Percentiles rank a stretch among this genome's conserved stretches.
phyloP scores from a whole-genome alignment of 30 jellyfish, hydroid and myxozoan species.

The Hydractinia echinata region DNA sequence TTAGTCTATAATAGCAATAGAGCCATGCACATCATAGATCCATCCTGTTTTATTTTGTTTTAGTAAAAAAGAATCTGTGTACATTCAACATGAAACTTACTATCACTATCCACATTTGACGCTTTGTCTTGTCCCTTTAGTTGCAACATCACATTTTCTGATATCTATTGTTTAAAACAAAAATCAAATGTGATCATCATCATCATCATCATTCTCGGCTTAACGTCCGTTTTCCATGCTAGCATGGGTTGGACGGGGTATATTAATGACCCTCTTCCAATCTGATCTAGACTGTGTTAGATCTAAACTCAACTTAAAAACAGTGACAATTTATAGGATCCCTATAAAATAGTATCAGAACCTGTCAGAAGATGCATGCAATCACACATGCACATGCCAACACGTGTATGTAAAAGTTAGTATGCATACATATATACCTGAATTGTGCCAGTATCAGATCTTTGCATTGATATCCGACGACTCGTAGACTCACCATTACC shows the following conservation, averaged over 20 bases:
- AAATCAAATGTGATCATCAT: conserved; percentile 21
- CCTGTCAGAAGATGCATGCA: not conserved
- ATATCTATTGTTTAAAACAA: conserved; percentile 21
- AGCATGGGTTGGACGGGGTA: too few relatives aligned
- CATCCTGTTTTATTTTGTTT: too few relatives aligned
- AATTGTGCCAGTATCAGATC: conserved; percentile 62
- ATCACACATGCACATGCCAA: not conserved
- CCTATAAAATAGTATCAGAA: not conserved
- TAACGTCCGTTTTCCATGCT: too few relatives aligned
- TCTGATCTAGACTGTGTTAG: too few relatives aligned
- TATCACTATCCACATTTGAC: too few relatives aligned
- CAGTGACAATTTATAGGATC: not conserved
- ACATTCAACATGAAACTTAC: not conserved
- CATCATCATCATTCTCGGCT: too few relatives aligned
- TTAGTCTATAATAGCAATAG: too few relatives aligned
- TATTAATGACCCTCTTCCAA: too few relatives aligned
- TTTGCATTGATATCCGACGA: conserved; percentile 71
- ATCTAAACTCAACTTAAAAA: not conserved
- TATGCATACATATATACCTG: conserved; percentile 41
- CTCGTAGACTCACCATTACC: conserved; percentile 89
- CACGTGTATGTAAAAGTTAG: not conserved
- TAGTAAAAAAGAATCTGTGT: not conserved
- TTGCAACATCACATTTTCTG: conserved; percentile 51
- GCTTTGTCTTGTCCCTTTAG: conserved; percentile 5
- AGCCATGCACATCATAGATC: too few relatives aligned